A percentile compares a stretch with the other conserved stretches of the same genome.
Evolutionary conservation across 2,113 vertebrate species (phyloP).

Genomic region (Sisor rabdophorus): DNA sequence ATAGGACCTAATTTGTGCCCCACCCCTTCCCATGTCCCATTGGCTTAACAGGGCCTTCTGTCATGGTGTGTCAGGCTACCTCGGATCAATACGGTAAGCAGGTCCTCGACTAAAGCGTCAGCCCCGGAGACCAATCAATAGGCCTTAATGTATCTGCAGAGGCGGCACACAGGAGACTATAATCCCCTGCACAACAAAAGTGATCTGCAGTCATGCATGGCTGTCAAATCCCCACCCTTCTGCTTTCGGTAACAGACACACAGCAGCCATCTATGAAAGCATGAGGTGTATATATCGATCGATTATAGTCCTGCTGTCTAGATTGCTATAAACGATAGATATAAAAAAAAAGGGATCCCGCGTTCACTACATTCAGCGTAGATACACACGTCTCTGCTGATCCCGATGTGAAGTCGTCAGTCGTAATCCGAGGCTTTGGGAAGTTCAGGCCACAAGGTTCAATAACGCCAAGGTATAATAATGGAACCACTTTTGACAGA

Average conservation of each 20-base stretch:
- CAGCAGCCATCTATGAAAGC: slow-evolving; percentile 2
- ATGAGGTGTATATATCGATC: slow-evolving; percentile 19
- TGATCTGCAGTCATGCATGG: slow-evolving; percentile 24
- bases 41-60: slow-evolving; percentile 19
- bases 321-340: slow-evolving; percentile 20
- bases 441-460: background rate
- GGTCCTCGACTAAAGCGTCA: slow-evolving; percentile 64
- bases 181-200: slow-evolving; percentile 59
- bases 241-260: slow-evolving; percentile 12
- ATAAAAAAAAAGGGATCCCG: background rate
- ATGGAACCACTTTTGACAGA: slow-evolving; percentile 3
- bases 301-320: slow-evolving; percentile 5
- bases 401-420: background rate
- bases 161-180: slow-evolving; percentile 65
- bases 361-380: background rate
- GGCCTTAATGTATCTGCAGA: slow-evolving; percentile 64
- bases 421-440: background rate
- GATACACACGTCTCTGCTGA: background rate
- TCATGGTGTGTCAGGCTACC: slow-evolving; percentile 58
- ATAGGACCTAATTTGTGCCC: slow-evolving; percentile 24
- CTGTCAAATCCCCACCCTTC: slow-evolving; percentile 39
- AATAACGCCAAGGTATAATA: background rate
- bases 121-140: slow-evolving; percentile 67
- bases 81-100: slow-evolving; percentile 63
- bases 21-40: slow-evolving; percentile 8